Base-by-base conservation (phyloP, 92 coral and sea anemone species). In the Virgularia gustaviana region DNA sequence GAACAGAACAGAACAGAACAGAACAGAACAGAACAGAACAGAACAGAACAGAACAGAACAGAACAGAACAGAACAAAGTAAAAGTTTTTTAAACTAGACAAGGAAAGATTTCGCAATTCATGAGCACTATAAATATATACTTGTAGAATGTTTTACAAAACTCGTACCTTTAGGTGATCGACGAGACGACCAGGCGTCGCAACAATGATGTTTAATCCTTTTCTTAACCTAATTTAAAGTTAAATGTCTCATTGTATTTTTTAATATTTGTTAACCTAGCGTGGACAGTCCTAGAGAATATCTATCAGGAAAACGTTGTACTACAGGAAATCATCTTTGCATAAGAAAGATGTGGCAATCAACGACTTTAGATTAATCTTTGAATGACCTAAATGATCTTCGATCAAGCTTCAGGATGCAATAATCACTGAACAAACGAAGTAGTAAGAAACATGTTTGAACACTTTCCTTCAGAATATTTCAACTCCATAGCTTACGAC, bases 121-220 rank as follows among this genome's bases (percentile, higher is more conserved):
- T 36, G 9, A 58, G 25, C 49, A 3, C 15, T 58, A 32, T 24
- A 7, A 58, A 58, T 6, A 36, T 16, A 4, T 4, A 9, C 9
- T 16, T 27, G 15, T n/a, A 12, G 25, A 6, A 39, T 23, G 27
- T 6, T 18, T 27, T 22, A 6, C 9, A 24, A 4, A 22, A 45
- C 27, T 34, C 71, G 49, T 71, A 89, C 98, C 88, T 92, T 95
- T 55, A 92, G 85, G 60, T 92, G 98, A 66, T 92, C 98, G 36
- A 89, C 75, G 27, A 92, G 85, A 49, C 98, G 82, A 19, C 98
- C 98, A 16, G 98, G 98, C n/a, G 98, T 92, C 29, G 98, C 98
- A n/a, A 92, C 96, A 31, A 92, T 85, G 15, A 92, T 83, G 31
- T 92, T 92, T 34, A 92, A 72, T 36, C 98, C 98, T 74, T 92